Evolutionary conservation across 2,797 vertebrate species (phyloP), one percentile per base, ranked within the genome.

Genomic region (Falco concolor): DNA sequence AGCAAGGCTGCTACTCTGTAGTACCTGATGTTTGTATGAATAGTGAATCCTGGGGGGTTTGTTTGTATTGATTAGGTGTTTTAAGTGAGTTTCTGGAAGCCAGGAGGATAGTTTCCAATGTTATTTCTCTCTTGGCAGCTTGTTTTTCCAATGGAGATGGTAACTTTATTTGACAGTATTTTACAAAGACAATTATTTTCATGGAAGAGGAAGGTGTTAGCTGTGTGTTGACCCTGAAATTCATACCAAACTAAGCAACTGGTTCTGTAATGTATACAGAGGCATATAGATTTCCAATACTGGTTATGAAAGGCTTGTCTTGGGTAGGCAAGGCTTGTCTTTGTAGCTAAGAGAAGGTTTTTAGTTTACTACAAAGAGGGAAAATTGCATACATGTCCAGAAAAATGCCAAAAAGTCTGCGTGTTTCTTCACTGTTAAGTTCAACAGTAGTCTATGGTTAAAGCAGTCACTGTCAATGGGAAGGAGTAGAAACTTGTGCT

Each of bases 81-180:
- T 54, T 32, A 72, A 91, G 13, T 65, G 27, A 56, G 21, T 63
- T 67, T 80, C 45, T 94, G 60, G 34, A 94, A 91, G 17, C 45
- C 27, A 52, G 36, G 30, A 68, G 42, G 19, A 19, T 49, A 34
- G 30, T 81, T 93, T 90, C 38, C 30, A 18, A 52, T 75, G 21
- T 67, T 45, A 34, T 59, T 89, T 77, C 28, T 81, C 14, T 63
- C 49, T 70, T 70, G 13, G 9, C 25, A 25, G 30, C 19, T 90
- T 75, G 20, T 28, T 92, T 64, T 76, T 84, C 54, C 30, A 65
- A 3, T 28, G 84, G 24, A 65, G 50, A 68, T 45, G 64, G 38
- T 34, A 54, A 69, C 2, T 10, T 56, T 61, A 47, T 73, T 84
- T 83, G 73, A 47, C 21, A 59, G 47, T 72, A 12, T 74, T 85